phyloP scores from a whole-genome alignment of 2,113 vertebrate species.

The Seriola aureovittata region DNA sequence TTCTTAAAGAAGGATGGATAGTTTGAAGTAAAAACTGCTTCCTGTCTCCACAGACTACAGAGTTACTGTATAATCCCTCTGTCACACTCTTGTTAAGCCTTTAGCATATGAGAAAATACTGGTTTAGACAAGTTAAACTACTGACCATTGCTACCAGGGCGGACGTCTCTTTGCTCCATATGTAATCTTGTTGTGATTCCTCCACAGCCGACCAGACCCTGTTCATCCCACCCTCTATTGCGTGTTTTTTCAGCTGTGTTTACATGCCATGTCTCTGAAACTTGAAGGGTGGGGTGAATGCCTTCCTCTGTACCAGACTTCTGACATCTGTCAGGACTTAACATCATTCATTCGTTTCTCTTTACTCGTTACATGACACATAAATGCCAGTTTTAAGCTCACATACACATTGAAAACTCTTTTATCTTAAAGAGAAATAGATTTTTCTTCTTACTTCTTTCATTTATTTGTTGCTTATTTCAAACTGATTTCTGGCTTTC shows the following conservation, averaged over 20 bases:
- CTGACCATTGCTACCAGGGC: constrained; percentile 15
- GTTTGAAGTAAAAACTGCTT: neutral
- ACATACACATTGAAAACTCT: neutral
- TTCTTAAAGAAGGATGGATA: neutral
- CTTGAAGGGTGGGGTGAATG: constrained; percentile 56
- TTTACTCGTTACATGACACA: neutral
- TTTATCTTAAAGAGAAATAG: neutral
- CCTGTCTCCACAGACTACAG: neutral
- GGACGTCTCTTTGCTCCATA: neutral
- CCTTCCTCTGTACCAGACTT: constrained; percentile 49
- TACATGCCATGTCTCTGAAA: constrained; percentile 62
- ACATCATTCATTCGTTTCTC: constrained; percentile 24
- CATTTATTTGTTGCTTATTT: neutral
- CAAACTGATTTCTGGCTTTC: neutral
- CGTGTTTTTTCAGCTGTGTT: constrained; percentile 77
- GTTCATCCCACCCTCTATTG: constrained; percentile 41
- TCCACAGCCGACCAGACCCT: constrained; percentile 7
- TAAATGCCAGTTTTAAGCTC: constrained; percentile 4
- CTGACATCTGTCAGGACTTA: constrained; percentile 61
- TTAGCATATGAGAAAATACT: constrained; percentile 32
- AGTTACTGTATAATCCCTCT: constrained; percentile 23
- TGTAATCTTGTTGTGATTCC: constrained; percentile 47
- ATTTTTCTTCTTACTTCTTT: neutral
- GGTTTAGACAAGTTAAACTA: neutral
- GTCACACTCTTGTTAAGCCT: constrained; percentile 32